phyloP scores from a whole-genome alignment of 2,888 invertebrate species.

The Macroteleia sp. region DNA sequence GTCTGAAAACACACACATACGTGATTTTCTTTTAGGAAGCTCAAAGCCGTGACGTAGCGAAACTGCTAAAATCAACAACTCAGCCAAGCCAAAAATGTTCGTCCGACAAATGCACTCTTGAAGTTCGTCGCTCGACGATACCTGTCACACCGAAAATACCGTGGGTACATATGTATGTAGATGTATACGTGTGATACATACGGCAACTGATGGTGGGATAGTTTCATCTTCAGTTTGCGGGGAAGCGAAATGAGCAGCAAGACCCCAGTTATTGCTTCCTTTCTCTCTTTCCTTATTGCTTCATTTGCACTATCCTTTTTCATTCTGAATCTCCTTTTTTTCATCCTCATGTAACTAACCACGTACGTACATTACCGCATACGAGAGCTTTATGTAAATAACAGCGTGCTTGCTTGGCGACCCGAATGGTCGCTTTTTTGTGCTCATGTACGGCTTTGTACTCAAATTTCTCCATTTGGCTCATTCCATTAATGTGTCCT shows the following conservation, averaged over 20 bases:
- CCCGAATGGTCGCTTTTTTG: constrained; percentile 32
- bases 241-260: constrained; percentile 51
- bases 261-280: constrained; percentile 10
- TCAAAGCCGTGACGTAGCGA: too few species aligned
- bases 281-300: neutral
- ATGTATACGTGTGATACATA: too few species aligned
- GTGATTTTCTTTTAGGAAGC: too few species aligned
- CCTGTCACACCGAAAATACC: constrained; percentile 6
- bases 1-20: too few species aligned
- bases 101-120: constrained; percentile 24
- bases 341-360: neutral
- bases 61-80: constrained; percentile 34
- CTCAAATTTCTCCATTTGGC: constrained; percentile 31
- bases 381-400: constrained; percentile 36
- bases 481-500: constrained; percentile 37
- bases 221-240: constrained; percentile 70
- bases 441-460: neutral
- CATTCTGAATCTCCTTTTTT: constrained; percentile 6
- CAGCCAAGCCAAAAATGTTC: constrained; percentile 22
- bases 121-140: constrained; percentile 22
- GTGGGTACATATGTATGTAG: neutral
- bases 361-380: constrained; percentile 24
- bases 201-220: constrained; percentile 56
- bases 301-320: neutral
- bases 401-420: constrained; percentile 18